Conservation (phyloP, 2,797 vertebrate genomes). For the Pseudopleuronectes americanus region DNA sequence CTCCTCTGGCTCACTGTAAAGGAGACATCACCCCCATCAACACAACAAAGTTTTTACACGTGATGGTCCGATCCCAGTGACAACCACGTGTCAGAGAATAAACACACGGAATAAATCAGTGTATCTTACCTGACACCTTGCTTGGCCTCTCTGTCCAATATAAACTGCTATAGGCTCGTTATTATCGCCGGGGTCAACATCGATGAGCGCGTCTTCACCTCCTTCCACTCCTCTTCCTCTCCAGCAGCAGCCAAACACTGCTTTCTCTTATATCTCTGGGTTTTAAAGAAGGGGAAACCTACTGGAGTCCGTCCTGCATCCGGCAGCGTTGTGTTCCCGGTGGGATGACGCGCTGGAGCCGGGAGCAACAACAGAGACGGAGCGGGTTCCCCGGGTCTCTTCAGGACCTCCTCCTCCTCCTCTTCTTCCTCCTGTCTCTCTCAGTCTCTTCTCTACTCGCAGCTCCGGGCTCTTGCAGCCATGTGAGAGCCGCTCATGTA, state of each 20-base stretch:
- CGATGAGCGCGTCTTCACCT: conserved; percentile 44
- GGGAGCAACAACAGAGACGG: conserved; percentile 33
- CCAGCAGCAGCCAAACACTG: conserved; percentile 29
- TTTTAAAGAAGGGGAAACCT: not conserved
- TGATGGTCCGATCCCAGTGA: not conserved
- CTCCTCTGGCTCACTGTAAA: no score
- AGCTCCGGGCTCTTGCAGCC: conserved; percentile 49
- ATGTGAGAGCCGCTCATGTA: conserved; percentile 56
- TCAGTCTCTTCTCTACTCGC: conserved; percentile 17
- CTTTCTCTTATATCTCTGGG: not conserved
- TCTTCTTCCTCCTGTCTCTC: not conserved
- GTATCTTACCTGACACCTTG: conserved; percentile 83
- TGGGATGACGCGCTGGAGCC: conserved; percentile 53
- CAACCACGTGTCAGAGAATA: not conserved
- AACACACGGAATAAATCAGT: conserved; percentile 6
- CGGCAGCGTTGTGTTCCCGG: conserved; percentile 25
- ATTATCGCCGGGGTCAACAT: conserved; percentile 63
- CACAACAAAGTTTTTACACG: conserved; percentile 57
- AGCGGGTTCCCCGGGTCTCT: conserved; percentile 28
- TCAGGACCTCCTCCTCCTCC: conserved; percentile 23
- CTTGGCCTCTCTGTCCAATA: conserved; percentile 68
- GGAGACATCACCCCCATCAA: no score
- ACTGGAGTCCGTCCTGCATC: conserved; percentile 7
- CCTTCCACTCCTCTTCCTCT: conserved; percentile 52
- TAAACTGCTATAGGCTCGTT: conserved; percentile 59